A percentile compares a stretch with the other conserved stretches of the same genome.
These are phyloP conservation scores for Melieria crassipennis DNA, from an alignment of 2,888 invertebrate species.

Conservation along the genomic window DNA sequence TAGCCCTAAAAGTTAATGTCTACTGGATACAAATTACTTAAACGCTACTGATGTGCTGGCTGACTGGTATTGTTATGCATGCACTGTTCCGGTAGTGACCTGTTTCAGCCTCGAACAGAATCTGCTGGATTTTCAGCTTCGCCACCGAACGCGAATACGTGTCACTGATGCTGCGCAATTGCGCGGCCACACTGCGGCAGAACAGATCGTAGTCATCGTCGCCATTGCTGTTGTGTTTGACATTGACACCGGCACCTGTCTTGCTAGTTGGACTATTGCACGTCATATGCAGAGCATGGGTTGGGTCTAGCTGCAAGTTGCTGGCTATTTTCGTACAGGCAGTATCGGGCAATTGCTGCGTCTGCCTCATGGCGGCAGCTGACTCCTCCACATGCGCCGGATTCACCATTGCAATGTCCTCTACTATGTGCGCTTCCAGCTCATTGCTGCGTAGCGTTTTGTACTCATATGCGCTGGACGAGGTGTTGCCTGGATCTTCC, in stretches of 20 bases:
- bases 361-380: background rate
- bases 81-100: constrained; percentile 43
- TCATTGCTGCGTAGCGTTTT: constrained; percentile 4
- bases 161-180: constrained; percentile 46
- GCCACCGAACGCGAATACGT: constrained; percentile 48
- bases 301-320: background rate
- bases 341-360: background rate
- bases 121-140: constrained; percentile 52
- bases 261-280: too few species aligned
- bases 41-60: background rate
- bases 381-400: constrained; percentile 4
- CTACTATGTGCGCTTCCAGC: constrained; percentile 6
- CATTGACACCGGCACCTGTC: too few species aligned
- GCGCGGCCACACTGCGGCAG: constrained; percentile 48
- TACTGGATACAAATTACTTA: too few species aligned
- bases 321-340: constrained; percentile 11
- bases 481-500: constrained; percentile 14
- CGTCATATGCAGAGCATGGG: background rate
- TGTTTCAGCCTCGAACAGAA: constrained; percentile 51
- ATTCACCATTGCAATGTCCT: constrained; percentile 2
- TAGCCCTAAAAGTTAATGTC: too few species aligned
- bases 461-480: constrained; percentile 21
- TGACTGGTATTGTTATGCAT: constrained; percentile 18
- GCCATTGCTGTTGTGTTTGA: background rate
- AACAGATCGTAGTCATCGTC: constrained; percentile 47